Evolutionary conservation across 1,140 invertebrate species (phyloP), one percentile per base, ranked within the genome.

Genomic region (Nasonia longicornis): DNA sequence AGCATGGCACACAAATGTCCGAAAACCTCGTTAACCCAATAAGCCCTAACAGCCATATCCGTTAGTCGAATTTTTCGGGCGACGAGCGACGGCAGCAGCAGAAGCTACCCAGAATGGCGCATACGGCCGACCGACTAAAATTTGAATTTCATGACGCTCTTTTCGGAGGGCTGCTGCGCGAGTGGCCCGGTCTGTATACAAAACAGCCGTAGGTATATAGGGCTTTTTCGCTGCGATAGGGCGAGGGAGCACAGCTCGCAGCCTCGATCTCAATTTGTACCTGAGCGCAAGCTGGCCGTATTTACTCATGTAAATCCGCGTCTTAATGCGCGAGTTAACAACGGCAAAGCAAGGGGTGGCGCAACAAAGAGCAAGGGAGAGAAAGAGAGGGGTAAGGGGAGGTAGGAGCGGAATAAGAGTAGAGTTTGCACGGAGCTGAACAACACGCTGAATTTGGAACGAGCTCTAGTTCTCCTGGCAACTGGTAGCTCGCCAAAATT

Each of bases 281-380:
- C 31, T 83, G 79, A 77, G 52, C 31, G 31, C 35, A 71, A 74
- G 69, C 82, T 79, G 71, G 77, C 63, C 42, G 79, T 86, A 86
- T 86, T 87, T 86, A 86, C 83, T 76, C 83, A 83, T 86, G 85
- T 84, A 87, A 87, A 87, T 85, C 85, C 82, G 79, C 82, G 80
- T 84, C 71, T 70, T 84, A 83, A 85, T 85, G 84, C 79, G 80
- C 76, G 20, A 66, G 76, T 74, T 71, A 80, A 84, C 83, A 84
- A 84, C 74, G 64, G 66, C 58, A 14, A 31, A 35, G 72, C 10
- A 35, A 38, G 35, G 7, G 69, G 35, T 31, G 10, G 64, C 22
- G 64, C 10, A 31, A 29, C 22, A 31, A 67, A 71, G 69, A 38
- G 22, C n/a, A 10, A 16, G 35, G 20, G 8, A 26, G 26, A 22